These are phyloP conservation scores for Ceratina japonica DNA, from an alignment of 1,140 invertebrate genomes.

Conservation along the genomic window DNA sequence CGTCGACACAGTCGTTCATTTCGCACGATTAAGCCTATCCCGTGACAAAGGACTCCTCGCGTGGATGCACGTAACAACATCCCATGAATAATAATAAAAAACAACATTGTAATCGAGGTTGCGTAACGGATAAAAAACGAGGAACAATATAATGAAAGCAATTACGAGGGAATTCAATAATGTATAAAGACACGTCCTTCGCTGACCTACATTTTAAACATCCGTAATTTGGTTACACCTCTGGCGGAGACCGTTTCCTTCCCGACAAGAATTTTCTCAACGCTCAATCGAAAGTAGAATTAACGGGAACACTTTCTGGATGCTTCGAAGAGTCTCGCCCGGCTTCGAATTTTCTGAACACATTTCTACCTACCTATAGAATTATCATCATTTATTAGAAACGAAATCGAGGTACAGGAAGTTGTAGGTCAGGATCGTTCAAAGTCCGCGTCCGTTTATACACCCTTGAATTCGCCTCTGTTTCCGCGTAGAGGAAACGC, in stretches of 20 bases:
- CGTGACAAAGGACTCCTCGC: not conserved
- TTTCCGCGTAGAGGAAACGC: not conserved
- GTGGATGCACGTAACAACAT: not conserved
- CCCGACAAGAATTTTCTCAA: not conserved
- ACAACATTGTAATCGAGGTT: not conserved
- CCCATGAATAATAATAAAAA: not conserved
- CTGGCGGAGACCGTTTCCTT: not conserved
- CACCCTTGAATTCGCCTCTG: not conserved
- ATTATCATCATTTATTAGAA: not conserved
- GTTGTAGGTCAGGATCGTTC: not conserved
- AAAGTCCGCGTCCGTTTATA: not conserved
- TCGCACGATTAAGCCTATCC: constrained; percentile 45
- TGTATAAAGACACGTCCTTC: not conserved
- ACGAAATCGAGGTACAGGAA: not conserved
- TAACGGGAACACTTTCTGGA: constrained; percentile 18
- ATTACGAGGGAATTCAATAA: not conserved
- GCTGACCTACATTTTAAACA: constrained; percentile 1
- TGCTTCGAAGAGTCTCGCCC: constrained; percentile 4
- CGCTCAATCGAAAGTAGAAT: not conserved
- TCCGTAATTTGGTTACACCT: not conserved
- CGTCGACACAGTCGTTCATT: constrained; percentile 17
- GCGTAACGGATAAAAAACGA: not conserved
- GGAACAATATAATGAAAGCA: too few species aligned
- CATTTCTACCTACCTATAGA: not conserved
- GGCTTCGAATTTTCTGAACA: constrained; percentile 14